Conservation (phyloP, 1,140 invertebrate genomes). For the Leptestheria dahalacensis region DNA sequence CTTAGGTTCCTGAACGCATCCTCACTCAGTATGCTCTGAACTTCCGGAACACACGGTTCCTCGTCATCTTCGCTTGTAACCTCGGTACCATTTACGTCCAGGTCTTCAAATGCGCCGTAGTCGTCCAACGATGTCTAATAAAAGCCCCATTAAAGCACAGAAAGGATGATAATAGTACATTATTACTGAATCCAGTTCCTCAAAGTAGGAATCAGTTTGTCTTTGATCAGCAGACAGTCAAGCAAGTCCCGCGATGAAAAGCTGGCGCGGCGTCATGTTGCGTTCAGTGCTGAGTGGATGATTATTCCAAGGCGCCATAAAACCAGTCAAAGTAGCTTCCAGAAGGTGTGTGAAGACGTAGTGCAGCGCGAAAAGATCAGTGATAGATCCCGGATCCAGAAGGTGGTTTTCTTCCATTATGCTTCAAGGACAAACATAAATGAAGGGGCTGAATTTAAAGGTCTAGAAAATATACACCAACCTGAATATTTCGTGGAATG, state of each 20-base stretch:
- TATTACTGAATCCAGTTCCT: not conserved
- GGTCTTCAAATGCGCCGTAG: not conserved
- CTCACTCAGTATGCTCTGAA: not conserved
- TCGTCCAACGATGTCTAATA: not conserved
- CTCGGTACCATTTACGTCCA: not conserved
- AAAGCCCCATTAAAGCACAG: not conserved
- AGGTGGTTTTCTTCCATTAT: not conserved
- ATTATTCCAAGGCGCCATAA: not conserved
- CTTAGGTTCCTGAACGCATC: not conserved
- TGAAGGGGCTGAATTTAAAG: no score
- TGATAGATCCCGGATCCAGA: not conserved
- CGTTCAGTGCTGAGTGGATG: not conserved
- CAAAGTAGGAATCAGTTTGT: not conserved
- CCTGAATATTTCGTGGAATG: not conserved
- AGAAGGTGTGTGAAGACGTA: not conserved
- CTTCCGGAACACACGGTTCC: not conserved
- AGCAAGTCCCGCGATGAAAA: not conserved
- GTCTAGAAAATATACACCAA: no score
- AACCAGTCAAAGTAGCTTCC: not conserved
- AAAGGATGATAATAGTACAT: not conserved
- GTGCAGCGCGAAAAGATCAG: not conserved
- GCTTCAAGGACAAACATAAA: not conserved
- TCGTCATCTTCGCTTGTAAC: not conserved
- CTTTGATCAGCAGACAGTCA: not conserved
- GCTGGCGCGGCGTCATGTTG: not conserved